These are phyloP conservation scores for Geopemphigus sp. DNA, from an alignment of 1,140 invertebrate species.

Conservation along the genomic window DNA sequence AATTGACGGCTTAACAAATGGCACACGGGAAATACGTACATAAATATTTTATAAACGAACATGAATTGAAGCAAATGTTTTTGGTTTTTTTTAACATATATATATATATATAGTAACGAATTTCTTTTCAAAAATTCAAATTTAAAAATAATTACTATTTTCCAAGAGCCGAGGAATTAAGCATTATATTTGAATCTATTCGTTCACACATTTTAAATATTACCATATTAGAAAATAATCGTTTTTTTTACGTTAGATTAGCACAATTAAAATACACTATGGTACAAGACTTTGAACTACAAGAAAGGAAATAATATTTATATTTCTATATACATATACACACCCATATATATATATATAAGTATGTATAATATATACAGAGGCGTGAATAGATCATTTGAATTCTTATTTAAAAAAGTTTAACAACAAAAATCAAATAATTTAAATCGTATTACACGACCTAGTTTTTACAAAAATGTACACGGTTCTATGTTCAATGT, in stretches of 20 bases:
- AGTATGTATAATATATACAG: conserved; percentile 40
- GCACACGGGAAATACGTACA: conserved; percentile 17
- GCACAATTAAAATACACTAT: conserved; percentile 26
- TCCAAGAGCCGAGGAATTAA: conserved; percentile 15
- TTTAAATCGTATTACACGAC: conserved; percentile 1
- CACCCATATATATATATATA: neutral
- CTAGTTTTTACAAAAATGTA: conserved; percentile 46
- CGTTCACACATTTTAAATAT: conserved; percentile 20
- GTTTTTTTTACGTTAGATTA: conserved; percentile 6
- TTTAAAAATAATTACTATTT: conserved; percentile 4
- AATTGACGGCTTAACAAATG: conserved; percentile 40
- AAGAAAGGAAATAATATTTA: conserved; percentile 12
- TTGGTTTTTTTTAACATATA: conserved; percentile 1
- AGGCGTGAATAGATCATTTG: neutral
- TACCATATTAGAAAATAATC: neutral
- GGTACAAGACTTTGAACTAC: conserved; percentile 36
- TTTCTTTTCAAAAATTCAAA: neutral
- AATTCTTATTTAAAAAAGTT: conserved; percentile 15
- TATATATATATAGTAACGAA: neutral
- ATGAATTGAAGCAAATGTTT: conserved; percentile 4
- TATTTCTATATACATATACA: conserved; percentile 16
- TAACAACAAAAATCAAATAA: neutral
- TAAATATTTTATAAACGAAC: neutral
- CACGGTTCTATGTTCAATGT: conserved; percentile 22
- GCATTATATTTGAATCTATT: conserved; percentile 28